phyloP scores from a whole-genome alignment of 2,888 invertebrate species.

The Polydesmus complanatus region DNA sequence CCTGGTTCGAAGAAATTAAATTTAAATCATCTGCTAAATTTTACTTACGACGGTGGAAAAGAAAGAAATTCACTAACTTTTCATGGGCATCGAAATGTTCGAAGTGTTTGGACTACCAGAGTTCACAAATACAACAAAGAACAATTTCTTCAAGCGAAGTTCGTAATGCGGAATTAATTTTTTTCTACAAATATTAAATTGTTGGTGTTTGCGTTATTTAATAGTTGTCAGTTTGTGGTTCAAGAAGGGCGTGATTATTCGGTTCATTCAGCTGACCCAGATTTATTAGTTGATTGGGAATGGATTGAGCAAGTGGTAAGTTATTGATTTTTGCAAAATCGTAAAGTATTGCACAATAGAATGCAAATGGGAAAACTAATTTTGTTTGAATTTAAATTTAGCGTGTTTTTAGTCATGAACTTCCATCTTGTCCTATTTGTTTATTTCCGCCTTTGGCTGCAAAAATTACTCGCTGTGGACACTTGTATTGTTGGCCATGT shows the following conservation, averaged over 20 bases:
- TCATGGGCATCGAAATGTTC: slow-evolving; percentile 1
- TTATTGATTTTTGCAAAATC: background rate
- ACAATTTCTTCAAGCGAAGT: slow-evolving; percentile 52
- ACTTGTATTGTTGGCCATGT: slow-evolving; percentile 93
- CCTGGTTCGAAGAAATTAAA: slow-evolving; percentile 82
- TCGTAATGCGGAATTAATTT: background rate
- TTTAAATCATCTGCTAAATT: slow-evolving; percentile 85
- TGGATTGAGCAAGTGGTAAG: slow-evolving; percentile 83
- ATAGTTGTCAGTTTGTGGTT: slow-evolving; percentile 86
- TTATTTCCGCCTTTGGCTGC: slow-evolving; percentile 71
- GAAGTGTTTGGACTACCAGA: slow-evolving; percentile 15
- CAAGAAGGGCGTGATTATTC: slow-evolving; percentile 64
- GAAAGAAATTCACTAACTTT: slow-evolving; percentile 15
- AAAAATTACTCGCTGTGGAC: slow-evolving; percentile 86
- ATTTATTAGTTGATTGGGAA: slow-evolving; percentile 80
- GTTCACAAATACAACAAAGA: slow-evolving; percentile 71
- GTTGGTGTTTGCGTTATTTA: slow-evolving; percentile 16
- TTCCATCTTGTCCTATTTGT: slow-evolving; percentile 79
- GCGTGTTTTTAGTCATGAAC: slow-evolving; percentile 50
- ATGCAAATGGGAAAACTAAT: no score
- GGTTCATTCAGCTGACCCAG: slow-evolving; percentile 65
- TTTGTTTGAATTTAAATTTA: slow-evolving; percentile 23
- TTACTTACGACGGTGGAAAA: slow-evolving; percentile 49
- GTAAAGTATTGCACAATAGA: background rate
- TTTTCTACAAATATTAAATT: no score